Base-by-base conservation (phyloP, 1,140 invertebrate species). In the Drosophila mojavensis region DNA sequence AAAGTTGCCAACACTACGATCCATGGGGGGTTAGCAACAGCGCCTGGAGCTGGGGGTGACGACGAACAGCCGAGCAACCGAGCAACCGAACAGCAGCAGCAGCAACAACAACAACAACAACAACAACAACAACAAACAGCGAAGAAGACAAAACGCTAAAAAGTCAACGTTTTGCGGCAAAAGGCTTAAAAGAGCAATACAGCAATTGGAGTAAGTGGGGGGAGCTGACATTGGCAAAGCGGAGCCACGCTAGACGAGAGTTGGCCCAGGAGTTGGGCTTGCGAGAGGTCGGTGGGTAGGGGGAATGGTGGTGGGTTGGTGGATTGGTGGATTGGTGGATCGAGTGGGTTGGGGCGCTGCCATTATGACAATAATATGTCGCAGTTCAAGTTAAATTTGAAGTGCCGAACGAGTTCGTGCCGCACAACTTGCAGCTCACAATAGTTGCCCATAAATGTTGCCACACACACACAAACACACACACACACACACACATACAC, bases 351-450 rank as follows among this genome's bases (percentile, higher is more conserved):
- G 9, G 15, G 15, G n/a, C 24, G 5, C 30, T 17, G 47, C 53
- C 51, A 86, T 85, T 85, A 86, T 86, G 82, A 86, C 81, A 86
- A 86, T 85, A 86, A 86, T 79, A 85, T 86, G 70, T 73, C 70
- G 64, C 70, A 73, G 70, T 73, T 67, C 66, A 86, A 79, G 79
- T 79, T 76, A 59, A 69, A 53, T 74, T 74, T 74, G 50, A 74
- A 68, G 65, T 74, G 71, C 63, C 45, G n/a, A 54, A 60, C 63
- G 70, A 67, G 70, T 60, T 67, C 63, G 70, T 67, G 70, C 55
- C 66, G 33, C 51, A 68, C 50, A 74, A 74, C 56, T 62, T 74
- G 54, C 63, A 66, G 69, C 39, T 10, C 24, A 48, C 70, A 73
- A 73, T 67, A 61, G 70, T 61, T 68, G 55, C 48, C 30, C 54